Conservation (phyloP, 2,797 vertebrate species). For the Apodemus agrarius region DNA sequence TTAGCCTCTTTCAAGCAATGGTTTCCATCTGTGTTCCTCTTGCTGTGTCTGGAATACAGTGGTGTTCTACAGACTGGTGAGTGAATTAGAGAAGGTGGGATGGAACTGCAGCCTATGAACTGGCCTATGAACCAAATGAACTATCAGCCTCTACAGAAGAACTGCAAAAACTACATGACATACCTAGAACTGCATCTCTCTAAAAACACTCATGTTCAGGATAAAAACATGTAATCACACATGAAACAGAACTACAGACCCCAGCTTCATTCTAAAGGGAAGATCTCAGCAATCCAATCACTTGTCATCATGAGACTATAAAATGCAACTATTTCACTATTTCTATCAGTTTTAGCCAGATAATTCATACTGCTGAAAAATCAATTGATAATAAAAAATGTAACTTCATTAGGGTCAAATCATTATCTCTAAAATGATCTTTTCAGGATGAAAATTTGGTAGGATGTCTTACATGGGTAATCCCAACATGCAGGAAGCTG, state of each 20-base stretch:
- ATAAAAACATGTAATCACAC: conserved; percentile 36
- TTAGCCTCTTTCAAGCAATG: conserved; percentile 26
- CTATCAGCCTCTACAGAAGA: conserved; percentile 19
- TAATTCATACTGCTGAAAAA: conserved; percentile 58
- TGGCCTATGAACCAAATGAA: conserved; percentile 50
- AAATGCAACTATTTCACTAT: conserved; percentile 55
- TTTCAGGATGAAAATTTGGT: background rate
- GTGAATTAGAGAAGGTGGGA: background rate
- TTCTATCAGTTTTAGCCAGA: conserved; percentile 49
- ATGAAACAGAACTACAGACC: conserved; percentile 53
- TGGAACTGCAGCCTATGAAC: conserved; percentile 28
- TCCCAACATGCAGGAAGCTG: background rate
- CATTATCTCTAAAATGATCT: background rate
- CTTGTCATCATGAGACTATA: conserved; percentile 42
- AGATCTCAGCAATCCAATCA: conserved; percentile 55
- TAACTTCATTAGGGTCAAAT: conserved; percentile 32
- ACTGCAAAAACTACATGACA: conserved; percentile 30
- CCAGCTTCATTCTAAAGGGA: conserved; percentile 37
- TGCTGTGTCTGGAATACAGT: background rate
- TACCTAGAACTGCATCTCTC: conserved; percentile 16
- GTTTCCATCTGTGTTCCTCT: background rate
- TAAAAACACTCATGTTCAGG: conserved; percentile 45
- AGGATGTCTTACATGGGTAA: background rate
- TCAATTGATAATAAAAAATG: background rate
- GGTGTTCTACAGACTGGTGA: conserved; percentile 2